These are phyloP conservation scores for Bacillus rossius DNA, from an alignment of 1,140 invertebrate genomes.

Conservation along the genomic window DNA sequence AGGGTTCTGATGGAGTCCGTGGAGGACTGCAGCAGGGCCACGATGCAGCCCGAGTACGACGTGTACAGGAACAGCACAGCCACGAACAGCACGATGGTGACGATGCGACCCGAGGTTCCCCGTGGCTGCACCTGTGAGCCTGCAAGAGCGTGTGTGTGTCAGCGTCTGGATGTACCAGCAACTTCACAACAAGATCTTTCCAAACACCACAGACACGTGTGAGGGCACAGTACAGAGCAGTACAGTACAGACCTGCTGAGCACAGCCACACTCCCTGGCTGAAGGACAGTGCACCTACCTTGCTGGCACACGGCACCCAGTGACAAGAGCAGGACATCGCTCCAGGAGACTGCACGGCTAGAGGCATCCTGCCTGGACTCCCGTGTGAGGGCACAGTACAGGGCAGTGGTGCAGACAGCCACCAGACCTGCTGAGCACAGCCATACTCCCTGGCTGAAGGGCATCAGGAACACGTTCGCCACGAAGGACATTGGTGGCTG, in stretches of 20 bases:
- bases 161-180: no score
- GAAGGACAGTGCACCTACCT: constrained; percentile 41
- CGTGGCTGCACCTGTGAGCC: constrained; percentile 44
- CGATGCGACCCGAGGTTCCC: constrained; percentile 45
- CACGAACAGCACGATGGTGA: constrained; percentile 52
- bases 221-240: no score
- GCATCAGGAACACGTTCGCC: constrained; percentile 55
- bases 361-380: not conserved
- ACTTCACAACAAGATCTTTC: no score
- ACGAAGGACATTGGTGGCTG: constrained; percentile 27
- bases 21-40: constrained; percentile 60
- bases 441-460: constrained; percentile 55
- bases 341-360: not conserved
- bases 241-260: no score
- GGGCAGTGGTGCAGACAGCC: constrained; percentile 38
- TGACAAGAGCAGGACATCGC: constrained; percentile 3
- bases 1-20: constrained; percentile 55
- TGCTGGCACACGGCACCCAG: constrained; percentile 55
- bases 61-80: constrained; percentile 55
- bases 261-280: no score
- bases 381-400: constrained; percentile 23
- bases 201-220: no score
- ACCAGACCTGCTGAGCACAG: constrained; percentile 42
- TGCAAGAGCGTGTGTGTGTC: no score
- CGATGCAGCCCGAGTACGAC: constrained; percentile 68